Evolutionary conservation across 1,140 invertebrate genomes (phyloP).

Genomic region (Lordiphosa clarofinis): DNA sequence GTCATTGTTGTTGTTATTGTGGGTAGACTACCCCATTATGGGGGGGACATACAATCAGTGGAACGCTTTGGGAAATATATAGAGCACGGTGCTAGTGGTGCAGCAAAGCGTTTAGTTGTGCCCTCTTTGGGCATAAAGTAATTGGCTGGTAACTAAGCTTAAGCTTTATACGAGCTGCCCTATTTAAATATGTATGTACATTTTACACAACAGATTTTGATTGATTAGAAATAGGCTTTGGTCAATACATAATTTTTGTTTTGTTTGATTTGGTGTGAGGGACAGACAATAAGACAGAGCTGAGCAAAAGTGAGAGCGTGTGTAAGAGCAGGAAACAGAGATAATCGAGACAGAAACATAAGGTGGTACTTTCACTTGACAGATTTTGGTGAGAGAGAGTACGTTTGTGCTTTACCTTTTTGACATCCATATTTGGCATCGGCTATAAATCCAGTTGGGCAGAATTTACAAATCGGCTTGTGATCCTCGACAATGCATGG

Average conservation of each 20-base stretch:
- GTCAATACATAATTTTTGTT: constrained; percentile 34
- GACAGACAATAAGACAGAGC: constrained; percentile 64
- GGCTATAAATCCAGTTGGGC: constrained; percentile 92
- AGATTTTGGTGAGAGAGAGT: constrained; percentile 66
- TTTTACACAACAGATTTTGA: constrained; percentile 39
- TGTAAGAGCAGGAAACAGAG: constrained; percentile 69
- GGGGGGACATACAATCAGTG: constrained; percentile 11
- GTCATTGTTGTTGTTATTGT: constrained; percentile 53
- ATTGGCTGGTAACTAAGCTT: constrained; percentile 1
- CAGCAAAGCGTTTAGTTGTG: too few relatives aligned
- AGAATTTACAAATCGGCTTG: constrained; percentile 95
- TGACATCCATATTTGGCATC: constrained; percentile 94
- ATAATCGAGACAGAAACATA: constrained; percentile 65
- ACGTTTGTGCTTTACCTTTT: constrained; percentile 87
- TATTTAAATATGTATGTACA: constrained; percentile 51
- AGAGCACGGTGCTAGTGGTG: too few relatives aligned
- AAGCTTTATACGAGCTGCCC: constrained; percentile 27
- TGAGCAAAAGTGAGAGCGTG: constrained; percentile 69
- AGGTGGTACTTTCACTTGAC: constrained; percentile 60
- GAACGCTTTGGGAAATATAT: constrained; percentile 3
- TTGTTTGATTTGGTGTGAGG: constrained; percentile 28
- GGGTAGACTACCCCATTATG: constrained; percentile 18
- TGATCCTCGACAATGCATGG: constrained; percentile 95
- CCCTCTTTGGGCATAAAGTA: too few relatives aligned
- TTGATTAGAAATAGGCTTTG: constrained; percentile 17